Base-by-base conservation (phyloP, 2,888 invertebrate genomes). In the Piscicola geometra region DNA sequence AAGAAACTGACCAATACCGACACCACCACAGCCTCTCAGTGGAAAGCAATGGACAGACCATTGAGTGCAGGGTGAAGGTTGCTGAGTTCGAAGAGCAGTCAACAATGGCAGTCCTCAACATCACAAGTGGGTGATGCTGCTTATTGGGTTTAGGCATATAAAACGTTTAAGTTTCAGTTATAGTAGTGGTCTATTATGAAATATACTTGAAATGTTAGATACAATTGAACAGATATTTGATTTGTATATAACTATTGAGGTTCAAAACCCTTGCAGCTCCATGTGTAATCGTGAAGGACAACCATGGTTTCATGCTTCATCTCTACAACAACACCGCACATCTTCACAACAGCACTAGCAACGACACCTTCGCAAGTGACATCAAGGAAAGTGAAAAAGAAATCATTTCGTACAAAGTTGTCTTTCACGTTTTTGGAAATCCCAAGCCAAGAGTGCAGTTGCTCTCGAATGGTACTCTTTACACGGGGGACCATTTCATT, bases 371-470 rank as follows among this genome's bases (percentile, higher is more conserved):
- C 41, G 15, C 41, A 5, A 41, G 15, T 41, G 25, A 56, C 5
- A 56, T 18, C 25, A 56, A n/a, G n/a, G n/a, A n/a, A n/a, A n/a
- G n/a, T n/a, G n/a, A n/a, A n/a, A n/a, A n/a, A n/a, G 60, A 56
- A 18, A 25, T 5, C 5, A n/a, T 56, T 18, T 18, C 25, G 9
- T 56, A 15, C 25, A 25, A 56, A 25, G 3, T 56, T 3, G 25
- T 56, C 9, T 56, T 56, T 56, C 60, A 56, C n/a, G 60, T 56
- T 56, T 25, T 25, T 56, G 60, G 60, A 56, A 56, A 56, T 25
- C 60, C 60, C 5, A 15, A 3, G 21, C 60, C 60, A 25, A 56
- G 5, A 25, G 60, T 56, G 3, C 5, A 56, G 12, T 25, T 56
- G 5, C 60, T 18, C 41, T 5, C 41, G 15, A 41, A 41, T 41